Percentiles rank a stretch among this genome's conserved stretches.
phyloP scores from a whole-genome alignment of 2,888 invertebrate genomes.

The Dendrolimus pini region DNA sequence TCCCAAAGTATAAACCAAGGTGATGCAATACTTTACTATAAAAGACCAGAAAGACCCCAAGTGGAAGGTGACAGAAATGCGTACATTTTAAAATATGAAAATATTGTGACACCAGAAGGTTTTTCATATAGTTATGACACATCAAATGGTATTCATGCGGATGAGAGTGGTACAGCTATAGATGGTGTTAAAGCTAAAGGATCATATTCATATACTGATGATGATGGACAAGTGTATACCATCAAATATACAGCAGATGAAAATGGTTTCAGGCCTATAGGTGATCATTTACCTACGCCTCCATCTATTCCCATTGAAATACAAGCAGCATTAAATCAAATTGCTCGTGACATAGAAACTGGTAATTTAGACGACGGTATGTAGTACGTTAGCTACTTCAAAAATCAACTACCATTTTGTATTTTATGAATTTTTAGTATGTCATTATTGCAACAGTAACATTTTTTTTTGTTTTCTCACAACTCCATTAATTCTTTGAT shows the following conservation, averaged over 20 bases:
- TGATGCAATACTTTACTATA: slow-evolving; percentile 1
- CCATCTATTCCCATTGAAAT: slow-evolving; percentile 60
- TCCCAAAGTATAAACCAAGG: no score
- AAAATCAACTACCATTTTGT: no score
- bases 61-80: slow-evolving; percentile 43
- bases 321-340: slow-evolving; percentile 48
- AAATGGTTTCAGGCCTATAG: slow-evolving; percentile 53
- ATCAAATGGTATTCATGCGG: slow-evolving; percentile 56
- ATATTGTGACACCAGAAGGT: slow-evolving; percentile 38
- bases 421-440: no score
- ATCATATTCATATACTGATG: slow-evolving; percentile 54
- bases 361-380: slow-evolving; percentile 55
- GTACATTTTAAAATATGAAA: slow-evolving; percentile 43
- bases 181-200: slow-evolving; percentile 53
- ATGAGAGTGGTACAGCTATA: slow-evolving; percentile 47
- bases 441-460: no score
- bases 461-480: no score
- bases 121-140: slow-evolving; percentile 55
- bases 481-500: no score
- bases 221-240: slow-evolving; percentile 55
- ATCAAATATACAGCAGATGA: slow-evolving; percentile 57
- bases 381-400: slow-evolving; percentile 11
- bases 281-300: slow-evolving; percentile 60
- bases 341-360: slow-evolving; percentile 34
- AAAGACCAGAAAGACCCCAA: slow-evolving; percentile 34